phyloP scores from a whole-genome alignment of 2,113 vertebrate genomes.

The Ginglymostoma cirratum region DNA sequence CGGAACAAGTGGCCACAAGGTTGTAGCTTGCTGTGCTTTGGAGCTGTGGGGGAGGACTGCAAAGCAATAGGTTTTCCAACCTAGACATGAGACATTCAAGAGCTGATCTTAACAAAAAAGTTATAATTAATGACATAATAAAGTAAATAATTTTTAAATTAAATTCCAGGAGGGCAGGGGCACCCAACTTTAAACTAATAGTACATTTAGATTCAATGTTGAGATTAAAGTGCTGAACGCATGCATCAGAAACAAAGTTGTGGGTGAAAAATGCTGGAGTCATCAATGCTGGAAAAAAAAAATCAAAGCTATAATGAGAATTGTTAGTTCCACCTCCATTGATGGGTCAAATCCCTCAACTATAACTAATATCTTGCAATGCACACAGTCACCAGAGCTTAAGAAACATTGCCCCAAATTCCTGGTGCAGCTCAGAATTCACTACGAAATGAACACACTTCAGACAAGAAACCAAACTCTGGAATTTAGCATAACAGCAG shows the following conservation, averaged over 20 bases:
- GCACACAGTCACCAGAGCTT: neutral
- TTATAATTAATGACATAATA: neutral
- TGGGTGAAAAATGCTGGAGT: neutral
- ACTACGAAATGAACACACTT: neutral
- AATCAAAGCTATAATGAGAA: neutral
- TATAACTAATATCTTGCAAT: neutral
- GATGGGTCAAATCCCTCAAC: neutral
- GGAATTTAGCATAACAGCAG: neutral
- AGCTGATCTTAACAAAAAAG: neutral
- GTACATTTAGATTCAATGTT: neutral
- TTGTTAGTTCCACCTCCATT: neutral
- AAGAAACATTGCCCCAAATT: neutral
- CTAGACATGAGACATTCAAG: neutral
- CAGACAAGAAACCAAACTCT: neutral
- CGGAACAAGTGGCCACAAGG: neutral
- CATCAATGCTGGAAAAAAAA: neutral
- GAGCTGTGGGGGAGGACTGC: neutral
- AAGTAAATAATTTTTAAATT: neutral
- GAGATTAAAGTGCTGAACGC: neutral
- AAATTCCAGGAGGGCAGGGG: neutral
- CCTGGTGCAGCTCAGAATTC: neutral
- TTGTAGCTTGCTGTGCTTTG: neutral
- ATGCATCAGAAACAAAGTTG: neutral
- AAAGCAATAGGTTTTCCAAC: neutral
- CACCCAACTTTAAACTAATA: neutral